Conservation (phyloP, 2,888 invertebrate species). For the Parnassius smintheus region DNA sequence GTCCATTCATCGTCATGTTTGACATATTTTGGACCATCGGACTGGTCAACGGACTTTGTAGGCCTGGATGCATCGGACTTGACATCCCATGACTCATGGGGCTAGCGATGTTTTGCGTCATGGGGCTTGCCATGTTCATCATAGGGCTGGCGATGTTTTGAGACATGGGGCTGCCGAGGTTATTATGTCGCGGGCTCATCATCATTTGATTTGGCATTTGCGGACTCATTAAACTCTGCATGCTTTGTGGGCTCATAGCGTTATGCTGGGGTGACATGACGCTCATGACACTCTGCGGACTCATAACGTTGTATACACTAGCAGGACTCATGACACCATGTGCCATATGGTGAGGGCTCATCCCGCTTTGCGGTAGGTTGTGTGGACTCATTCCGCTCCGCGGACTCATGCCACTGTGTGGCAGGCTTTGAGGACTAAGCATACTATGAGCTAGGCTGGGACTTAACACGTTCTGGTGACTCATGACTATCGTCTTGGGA, state of each 20-base stretch:
- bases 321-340: constrained; percentile 68
- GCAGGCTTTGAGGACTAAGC: constrained; percentile 72
- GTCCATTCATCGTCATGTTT: constrained; percentile 63
- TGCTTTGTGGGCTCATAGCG: constrained; percentile 74
- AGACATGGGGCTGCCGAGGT: constrained; percentile 53
- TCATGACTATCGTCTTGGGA: constrained; percentile 67
- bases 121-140: constrained; percentile 65
- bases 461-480: constrained; percentile 64
- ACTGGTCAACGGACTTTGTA: constrained; percentile 67
- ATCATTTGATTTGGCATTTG: constrained; percentile 73
- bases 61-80: constrained; percentile 69
- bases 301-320: constrained; percentile 71
- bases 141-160: constrained; percentile 49
- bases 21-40: constrained; percentile 71
- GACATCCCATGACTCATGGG: constrained; percentile 71
- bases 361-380: constrained; percentile 54
- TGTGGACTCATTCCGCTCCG: constrained; percentile 72
- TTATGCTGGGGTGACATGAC: constrained; percentile 76
- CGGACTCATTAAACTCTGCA: constrained; percentile 72
- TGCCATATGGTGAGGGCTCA: constrained; percentile 64
- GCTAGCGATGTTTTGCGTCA: constrained; percentile 65
- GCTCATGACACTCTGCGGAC: constrained; percentile 74
- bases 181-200: constrained; percentile 71
- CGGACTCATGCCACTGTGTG: constrained; percentile 73
- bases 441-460: constrained; percentile 68